Conservation (phyloP, 2,797 vertebrate genomes). For the Astyanax mexicanus region DNA sequence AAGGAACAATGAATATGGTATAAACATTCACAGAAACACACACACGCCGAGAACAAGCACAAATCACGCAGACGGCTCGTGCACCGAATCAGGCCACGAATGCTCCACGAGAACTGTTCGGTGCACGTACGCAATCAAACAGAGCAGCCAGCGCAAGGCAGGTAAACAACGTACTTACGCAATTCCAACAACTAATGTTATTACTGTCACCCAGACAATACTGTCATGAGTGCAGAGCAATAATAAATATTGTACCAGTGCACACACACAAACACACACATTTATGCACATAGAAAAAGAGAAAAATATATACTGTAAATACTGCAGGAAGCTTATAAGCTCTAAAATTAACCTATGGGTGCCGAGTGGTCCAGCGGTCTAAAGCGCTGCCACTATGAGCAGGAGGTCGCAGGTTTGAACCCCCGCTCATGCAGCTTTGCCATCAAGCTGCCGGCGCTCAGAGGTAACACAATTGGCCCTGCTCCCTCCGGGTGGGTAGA, state of each 20-base stretch:
- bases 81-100: neutral
- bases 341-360: too few species aligned
- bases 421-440: too few species aligned
- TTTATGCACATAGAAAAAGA: neutral
- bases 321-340: too few species aligned
- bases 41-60: neutral
- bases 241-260: neutral
- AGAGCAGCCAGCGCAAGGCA: neutral
- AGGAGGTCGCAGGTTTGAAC: too few species aligned
- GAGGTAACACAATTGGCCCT: too few species aligned
- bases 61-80: neutral
- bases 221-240: neutral
- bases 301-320: too few species aligned
- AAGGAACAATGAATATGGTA: conserved; percentile 2
- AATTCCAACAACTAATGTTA: neutral
- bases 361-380: too few species aligned
- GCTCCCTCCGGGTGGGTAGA: too few species aligned
- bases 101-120: neutral
- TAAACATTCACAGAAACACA: neutral
- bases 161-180: neutral
- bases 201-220: neutral
- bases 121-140: neutral
- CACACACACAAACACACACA: too few species aligned
- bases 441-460: too few species aligned
- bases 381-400: too few species aligned